Evolutionary conservation across 2,797 vertebrate genomes (phyloP).

Genomic region (Acropternis orthonyx): DNA sequence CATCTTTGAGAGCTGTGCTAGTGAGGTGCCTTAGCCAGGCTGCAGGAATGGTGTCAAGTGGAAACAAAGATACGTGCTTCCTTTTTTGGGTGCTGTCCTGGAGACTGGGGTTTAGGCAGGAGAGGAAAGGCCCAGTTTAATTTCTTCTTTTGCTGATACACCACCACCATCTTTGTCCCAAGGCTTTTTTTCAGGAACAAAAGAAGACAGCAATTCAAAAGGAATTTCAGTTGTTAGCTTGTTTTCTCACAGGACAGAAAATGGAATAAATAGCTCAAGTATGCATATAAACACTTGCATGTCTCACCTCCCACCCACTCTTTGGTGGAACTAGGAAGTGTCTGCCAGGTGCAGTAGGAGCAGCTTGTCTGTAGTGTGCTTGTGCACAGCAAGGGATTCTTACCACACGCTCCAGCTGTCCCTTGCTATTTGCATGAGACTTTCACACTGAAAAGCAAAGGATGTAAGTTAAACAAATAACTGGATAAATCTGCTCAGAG

Average conservation of each 20-base stretch:
- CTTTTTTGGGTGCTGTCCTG: not conserved
- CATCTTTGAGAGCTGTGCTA: not conserved
- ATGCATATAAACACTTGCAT: not conserved
- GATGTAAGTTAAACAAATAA: conserved; percentile 31
- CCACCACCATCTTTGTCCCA: not conserved
- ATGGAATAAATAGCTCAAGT: not conserved
- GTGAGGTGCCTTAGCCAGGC: not conserved
- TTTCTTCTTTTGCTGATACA: not conserved
- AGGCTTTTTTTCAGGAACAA: not conserved
- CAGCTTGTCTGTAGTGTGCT: conserved; percentile 37
- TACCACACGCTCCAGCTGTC: conserved; percentile 18
- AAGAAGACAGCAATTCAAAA: not conserved
- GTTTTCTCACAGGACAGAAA: not conserved
- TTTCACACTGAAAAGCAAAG: conserved; percentile 19
- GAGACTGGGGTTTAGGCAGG: not conserved
- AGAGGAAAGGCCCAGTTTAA: not conserved
- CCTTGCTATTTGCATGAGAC: conserved; percentile 11
- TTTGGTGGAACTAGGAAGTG: not conserved
- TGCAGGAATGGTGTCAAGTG: not conserved
- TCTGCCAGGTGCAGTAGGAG: conserved; percentile 49
- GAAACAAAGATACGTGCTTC: not conserved
- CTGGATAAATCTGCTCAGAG: not conserved
- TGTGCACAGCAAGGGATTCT: conserved; percentile 39
- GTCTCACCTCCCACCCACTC: not conserved
- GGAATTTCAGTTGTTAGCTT: not conserved